Base-by-base conservation (phyloP, 1,140 invertebrate species). In the Anastrepha obliqua region DNA sequence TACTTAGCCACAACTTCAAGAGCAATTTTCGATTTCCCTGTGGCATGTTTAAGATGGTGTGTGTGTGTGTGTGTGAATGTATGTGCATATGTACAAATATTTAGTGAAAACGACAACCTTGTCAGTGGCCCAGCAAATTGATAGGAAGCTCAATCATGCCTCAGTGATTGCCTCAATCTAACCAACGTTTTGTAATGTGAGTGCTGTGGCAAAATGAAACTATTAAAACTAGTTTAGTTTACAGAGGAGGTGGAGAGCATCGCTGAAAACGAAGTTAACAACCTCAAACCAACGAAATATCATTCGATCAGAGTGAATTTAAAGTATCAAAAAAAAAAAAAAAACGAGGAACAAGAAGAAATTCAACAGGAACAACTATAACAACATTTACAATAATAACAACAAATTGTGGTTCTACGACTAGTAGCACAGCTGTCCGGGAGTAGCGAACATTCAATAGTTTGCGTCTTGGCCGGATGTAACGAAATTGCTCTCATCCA, bases 201-300 rank as follows among this genome's bases (percentile, higher is more conserved):
- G 29, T 55, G 74, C 74, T 81, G 47, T 55, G 74, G 74, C 47
- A 51, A 55, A 81, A 81, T 55, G 20, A 81, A 81, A 81, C 74
- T 29, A 81, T 55, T 55, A 55, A 81, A 81, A 81, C 74, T 20
- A 81, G 74, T 81, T 81, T 81, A 81, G 74, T 55, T 6, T n/a
- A 58, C 3, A 8, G 67, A 81, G 70, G 42, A 81, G 74, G 74
- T 81, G 47, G 7, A 81, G 47, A 51, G 17, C 47, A 20, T 13
- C 74, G n/a, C 15, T 58, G 47, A 58, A 81, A 81, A 81, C 47
- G 74, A 55, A 81, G 74, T 81, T 81, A 81, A 29, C n/a, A 81
- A 81, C 74, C 74, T 81, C 74, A 81, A 81, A 81, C 74, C 74
- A 81, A 81, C 74, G 39, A 81, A 81, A 81, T 81, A 81, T 81